Base-by-base conservation (phyloP, 2,888 invertebrate species). In the Troides aeacus region DNA sequence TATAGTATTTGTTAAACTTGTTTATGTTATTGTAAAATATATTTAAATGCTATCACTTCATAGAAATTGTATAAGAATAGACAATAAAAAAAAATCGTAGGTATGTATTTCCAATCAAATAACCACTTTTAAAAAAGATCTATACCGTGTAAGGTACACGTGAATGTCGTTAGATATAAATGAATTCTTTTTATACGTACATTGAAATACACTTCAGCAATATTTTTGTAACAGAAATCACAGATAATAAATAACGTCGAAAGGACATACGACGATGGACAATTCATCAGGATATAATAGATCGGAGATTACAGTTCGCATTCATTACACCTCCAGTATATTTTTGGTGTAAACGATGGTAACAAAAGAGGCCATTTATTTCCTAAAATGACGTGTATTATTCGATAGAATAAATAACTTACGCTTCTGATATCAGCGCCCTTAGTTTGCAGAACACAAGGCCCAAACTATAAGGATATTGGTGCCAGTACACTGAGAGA, bases 391-490 rank as follows among this genome's bases (percentile, higher is more conserved):
- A 30, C n/a, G 39, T 36, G 12, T 62, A 42, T 60, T 50, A 46
- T 59, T 23, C 59, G n/a, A 21, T 53, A 53, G 18, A n/a, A 61
- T 57, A 68, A n/a, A 65, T 68, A 81, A 95, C 96, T 96, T 93
- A 97, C 97, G 96, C 96, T 93, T 97, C 97, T 1, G 97, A 97
- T 77, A 97, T 94, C 53, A 97, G 93, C 0, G 97, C 97, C 68
- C 97, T 91, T 64, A 96, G 86, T 85, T 97, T 96, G 90, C 98
- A 98, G 79, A 97, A 95, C 3, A 93, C 94, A 71, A 96, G 93
- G 0, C 98, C 97, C 77, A 97, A 93, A 57, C 94, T 93, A 94
- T 96, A 97, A 0, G 97, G 97, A 84, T 97, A 97, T 82, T 97
- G 97, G 81, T 97, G 96, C 97, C 97, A 97, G 80, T 96, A 97